These are phyloP conservation scores for Crocuta crocuta DNA, from an alignment of 2,113 vertebrate genomes.

Conservation along the genomic window DNA sequence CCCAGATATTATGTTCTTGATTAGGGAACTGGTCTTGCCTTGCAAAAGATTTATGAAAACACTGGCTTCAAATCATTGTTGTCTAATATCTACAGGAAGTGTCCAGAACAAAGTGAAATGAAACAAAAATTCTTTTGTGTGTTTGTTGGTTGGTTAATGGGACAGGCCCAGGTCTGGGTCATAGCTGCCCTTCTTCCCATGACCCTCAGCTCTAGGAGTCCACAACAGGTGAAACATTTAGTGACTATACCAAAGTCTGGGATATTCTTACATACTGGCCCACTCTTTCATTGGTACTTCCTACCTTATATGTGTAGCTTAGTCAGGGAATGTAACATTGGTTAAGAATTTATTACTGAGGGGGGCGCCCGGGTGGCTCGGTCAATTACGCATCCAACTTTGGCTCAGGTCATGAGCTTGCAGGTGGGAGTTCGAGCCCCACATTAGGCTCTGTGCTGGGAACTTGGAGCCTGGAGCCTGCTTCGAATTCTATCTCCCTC, in stretches of 20 bases:
- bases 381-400: too few species aligned
- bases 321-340: neutral
- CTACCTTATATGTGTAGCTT: neutral
- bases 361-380: too few species aligned
- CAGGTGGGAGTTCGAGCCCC: too few species aligned
- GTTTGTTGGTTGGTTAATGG: neutral
- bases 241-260: neutral
- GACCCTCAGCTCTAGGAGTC: neutral
- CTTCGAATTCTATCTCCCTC: too few species aligned
- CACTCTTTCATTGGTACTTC: fast-evolving
- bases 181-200: neutral
- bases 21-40: neutral
- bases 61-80: neutral
- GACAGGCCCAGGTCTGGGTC: neutral
- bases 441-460: too few species aligned
- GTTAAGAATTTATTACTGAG: neutral
- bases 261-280: neutral
- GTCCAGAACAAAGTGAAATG: neutral
- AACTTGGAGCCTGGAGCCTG: too few species aligned
- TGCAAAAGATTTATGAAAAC: neutral
- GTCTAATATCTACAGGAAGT: neutral
- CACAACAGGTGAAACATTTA: neutral
- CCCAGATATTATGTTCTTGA: neutral
- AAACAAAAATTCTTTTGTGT: neutral
- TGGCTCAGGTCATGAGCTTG: too few species aligned